Evolutionary conservation across 2,797 vertebrate species (phyloP).

Genomic region (Cichlasoma orientale): DNA sequence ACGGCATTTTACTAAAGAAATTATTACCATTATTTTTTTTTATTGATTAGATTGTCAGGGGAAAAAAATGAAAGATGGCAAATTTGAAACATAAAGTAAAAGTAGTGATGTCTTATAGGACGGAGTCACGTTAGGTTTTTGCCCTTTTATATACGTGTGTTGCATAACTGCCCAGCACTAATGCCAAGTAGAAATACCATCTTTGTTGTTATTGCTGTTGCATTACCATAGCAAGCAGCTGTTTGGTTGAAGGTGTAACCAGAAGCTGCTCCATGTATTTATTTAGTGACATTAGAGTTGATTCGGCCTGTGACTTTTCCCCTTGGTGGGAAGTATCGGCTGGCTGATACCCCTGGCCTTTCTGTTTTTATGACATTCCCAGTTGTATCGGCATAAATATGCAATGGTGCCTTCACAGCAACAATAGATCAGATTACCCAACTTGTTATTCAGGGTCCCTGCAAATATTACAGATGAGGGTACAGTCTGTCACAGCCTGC

Average conservation of each 20-base stretch:
- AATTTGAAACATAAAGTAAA: neutral
- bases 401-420: conserved; percentile 60
- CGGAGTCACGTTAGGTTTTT: neutral
- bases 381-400: conserved; percentile 30
- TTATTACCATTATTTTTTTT: too few relatives aligned
- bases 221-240: neutral
- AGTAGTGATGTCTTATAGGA: neutral
- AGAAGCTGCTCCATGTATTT: neutral
- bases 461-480: conserved; percentile 16
- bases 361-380: conserved; percentile 27
- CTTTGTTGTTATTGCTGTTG: neutral
- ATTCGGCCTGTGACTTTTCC: conserved; percentile 1
- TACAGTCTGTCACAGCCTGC: conserved; percentile 7
- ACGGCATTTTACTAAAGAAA: neutral
- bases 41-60: neutral
- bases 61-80: neutral
- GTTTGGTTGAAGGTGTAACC: conserved; percentile 12
- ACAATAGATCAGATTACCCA: conserved; percentile 38
- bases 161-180: neutral
- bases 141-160: neutral
- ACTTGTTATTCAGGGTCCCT: conserved; percentile 20
- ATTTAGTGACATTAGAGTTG: neutral
- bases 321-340: conserved; percentile 32
- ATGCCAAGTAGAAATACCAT: conserved; percentile 13
- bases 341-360: conserved; percentile 43